A percentile compares a stretch with the other conserved stretches of the same genome.
Evolutionary conservation across 2,113 vertebrate genomes (phyloP).

Genomic region (Tichodroma muraria): DNA sequence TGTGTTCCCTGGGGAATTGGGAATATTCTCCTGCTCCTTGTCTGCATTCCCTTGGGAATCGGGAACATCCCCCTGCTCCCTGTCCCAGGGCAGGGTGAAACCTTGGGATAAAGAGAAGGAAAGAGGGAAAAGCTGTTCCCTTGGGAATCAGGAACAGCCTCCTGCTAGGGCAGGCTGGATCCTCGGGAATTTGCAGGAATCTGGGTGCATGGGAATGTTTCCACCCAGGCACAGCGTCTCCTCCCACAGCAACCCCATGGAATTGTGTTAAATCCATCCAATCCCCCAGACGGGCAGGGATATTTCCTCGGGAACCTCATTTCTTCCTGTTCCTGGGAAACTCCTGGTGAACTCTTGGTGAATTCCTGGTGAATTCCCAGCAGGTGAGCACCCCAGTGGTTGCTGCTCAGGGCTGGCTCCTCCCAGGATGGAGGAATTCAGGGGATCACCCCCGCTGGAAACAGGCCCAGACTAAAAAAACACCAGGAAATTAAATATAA

Average conservation of each 20-base stretch:
- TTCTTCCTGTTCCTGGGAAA: neutral
- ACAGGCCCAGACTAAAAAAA: neutral
- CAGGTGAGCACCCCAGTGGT: rapidly evolving
- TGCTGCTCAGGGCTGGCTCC: neutral
- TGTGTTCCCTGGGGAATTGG: neutral
- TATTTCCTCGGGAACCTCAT: neutral
- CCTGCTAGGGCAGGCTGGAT: neutral
- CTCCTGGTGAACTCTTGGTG: neutral
- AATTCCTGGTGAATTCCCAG: neutral
- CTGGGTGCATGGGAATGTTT: rapidly evolving
- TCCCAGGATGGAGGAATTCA: neutral
- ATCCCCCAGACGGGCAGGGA: rapidly evolving
- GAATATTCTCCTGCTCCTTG: neutral
- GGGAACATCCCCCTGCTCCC: neutral
- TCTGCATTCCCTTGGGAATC: neutral
- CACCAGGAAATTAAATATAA: neutral
- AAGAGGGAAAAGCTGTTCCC: neutral
- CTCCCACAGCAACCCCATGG: rapidly evolving
- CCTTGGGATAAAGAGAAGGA: rapidly evolving
- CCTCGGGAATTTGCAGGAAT: neutral
- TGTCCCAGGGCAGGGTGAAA: neutral
- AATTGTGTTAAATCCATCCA: neutral
- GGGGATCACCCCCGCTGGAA: no score
- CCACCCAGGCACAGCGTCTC: neutral
- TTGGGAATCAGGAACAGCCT: neutral